A percentile compares a stretch with the other conserved stretches of the same genome.
These are phyloP conservation scores for Furnarius figulus DNA, from an alignment of 2,113 vertebrate species.

Conservation along the genomic window DNA sequence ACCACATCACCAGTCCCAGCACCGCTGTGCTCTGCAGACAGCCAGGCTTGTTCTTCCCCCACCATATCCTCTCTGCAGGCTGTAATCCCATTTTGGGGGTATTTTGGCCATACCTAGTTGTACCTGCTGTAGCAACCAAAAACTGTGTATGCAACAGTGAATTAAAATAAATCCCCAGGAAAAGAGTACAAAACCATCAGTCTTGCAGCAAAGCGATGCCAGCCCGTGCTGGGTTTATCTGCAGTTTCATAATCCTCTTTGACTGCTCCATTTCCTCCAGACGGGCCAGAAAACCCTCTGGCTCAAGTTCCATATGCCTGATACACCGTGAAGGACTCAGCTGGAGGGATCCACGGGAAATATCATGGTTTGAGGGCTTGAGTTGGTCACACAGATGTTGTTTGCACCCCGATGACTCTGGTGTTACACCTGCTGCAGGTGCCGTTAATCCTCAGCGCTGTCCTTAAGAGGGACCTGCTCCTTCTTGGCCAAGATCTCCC, in stretches of 20 bases:
- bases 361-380: accelerated
- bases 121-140: background rate
- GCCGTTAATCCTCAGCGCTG: background rate
- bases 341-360: background rate
- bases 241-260: background rate
- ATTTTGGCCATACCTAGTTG: background rate
- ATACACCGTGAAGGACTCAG: background rate
- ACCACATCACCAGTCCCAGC: accelerated
- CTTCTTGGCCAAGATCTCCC: accelerated
- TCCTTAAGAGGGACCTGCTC: background rate
- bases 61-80: background rate
- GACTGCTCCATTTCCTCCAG: background rate
- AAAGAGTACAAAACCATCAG: background rate
- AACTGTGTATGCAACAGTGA: accelerated
- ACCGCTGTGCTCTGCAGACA: accelerated
- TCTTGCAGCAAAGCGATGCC: background rate
- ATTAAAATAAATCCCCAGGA: background rate
- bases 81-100: background rate
- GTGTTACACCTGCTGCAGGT: background rate
- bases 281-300: background rate
- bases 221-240: background rate
- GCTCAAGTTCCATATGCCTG: background rate
- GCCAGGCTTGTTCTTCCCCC: background rate
- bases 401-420: background rate
- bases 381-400: background rate